phyloP scores from a whole-genome alignment of 2,888 invertebrate genomes.

The Drosophila putrida region DNA sequence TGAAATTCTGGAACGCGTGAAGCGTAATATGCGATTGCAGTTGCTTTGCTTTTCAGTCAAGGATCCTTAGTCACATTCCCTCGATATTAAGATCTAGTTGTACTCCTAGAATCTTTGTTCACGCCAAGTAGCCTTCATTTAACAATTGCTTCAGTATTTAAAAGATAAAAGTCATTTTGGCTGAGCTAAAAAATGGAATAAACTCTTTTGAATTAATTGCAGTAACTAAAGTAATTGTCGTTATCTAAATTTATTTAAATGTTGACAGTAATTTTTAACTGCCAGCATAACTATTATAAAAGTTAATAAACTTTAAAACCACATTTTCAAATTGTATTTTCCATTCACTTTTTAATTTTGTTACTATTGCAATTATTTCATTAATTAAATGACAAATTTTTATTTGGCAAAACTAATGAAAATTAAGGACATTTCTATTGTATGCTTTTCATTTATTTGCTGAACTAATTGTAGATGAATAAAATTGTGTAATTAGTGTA shows the following conservation, averaged over 20 bases:
- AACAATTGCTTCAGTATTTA: conserved; percentile 18
- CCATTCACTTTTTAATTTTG: too few relatives aligned
- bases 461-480: too few relatives aligned
- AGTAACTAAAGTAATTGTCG: conserved; percentile 3
- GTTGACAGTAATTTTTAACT: conserved; percentile 13
- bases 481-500: too few relatives aligned
- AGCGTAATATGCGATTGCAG: conserved; percentile 89
- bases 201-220: too few relatives aligned
- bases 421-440: too few relatives aligned
- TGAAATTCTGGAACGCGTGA: conserved; percentile 88
- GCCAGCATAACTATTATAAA: background rate
- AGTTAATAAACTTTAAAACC: conserved; percentile 67
- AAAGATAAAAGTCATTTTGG: background rate
- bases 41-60: conserved; percentile 87
- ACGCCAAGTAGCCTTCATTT: background rate
- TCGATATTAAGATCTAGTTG: background rate
- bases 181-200: background rate
- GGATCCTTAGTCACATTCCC: conserved; percentile 77
- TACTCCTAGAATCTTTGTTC: background rate
- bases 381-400: too few relatives aligned
- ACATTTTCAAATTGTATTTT: conserved; percentile 56
- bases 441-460: too few relatives aligned
- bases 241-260: conserved; percentile 30
- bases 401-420: too few relatives aligned
- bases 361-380: too few relatives aligned